These are phyloP conservation scores for Ennomos quercinarius DNA, from an alignment of 2,888 invertebrate species.

Conservation along the genomic window DNA sequence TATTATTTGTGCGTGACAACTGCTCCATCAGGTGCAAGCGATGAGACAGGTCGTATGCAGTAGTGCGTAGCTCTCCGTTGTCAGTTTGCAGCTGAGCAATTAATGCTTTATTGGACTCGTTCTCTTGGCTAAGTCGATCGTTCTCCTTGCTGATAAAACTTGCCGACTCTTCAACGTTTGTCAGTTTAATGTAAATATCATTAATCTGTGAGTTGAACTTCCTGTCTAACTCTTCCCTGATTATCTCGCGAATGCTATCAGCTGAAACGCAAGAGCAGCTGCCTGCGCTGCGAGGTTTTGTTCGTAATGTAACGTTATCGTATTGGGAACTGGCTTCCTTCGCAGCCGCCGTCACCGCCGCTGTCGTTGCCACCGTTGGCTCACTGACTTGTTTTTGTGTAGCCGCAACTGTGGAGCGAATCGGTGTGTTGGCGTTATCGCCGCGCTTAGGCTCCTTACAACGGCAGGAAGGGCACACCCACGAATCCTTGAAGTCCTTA, in stretches of 20 bases:
- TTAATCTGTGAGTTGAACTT: too few species aligned
- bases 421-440: not conserved
- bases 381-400: not conserved
- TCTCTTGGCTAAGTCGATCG: not conserved
- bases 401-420: not conserved
- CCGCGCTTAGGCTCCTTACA: not conserved
- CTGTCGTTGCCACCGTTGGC: not conserved
- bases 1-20: slow-evolving; percentile 29
- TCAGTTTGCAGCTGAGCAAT: slow-evolving; percentile 15
- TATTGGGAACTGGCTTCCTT: not conserved
- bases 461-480: not conserved
- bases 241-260: not conserved
- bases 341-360: too few species aligned
- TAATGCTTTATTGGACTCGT: not conserved
- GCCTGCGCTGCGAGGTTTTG: not conserved
- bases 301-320: not conserved
- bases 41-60: not conserved
- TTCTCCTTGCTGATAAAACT: too few species aligned
- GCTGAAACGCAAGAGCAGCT: not conserved
- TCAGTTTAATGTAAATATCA: too few species aligned
- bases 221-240: not conserved
- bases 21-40: slow-evolving; percentile 35
- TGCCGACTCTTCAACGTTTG: too few species aligned
- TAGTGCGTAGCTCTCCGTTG: slow-evolving; percentile 23
- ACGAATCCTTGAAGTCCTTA: not conserved